phyloP scores from a whole-genome alignment of 1,140 invertebrate species.

The Colletes gigas region DNA sequence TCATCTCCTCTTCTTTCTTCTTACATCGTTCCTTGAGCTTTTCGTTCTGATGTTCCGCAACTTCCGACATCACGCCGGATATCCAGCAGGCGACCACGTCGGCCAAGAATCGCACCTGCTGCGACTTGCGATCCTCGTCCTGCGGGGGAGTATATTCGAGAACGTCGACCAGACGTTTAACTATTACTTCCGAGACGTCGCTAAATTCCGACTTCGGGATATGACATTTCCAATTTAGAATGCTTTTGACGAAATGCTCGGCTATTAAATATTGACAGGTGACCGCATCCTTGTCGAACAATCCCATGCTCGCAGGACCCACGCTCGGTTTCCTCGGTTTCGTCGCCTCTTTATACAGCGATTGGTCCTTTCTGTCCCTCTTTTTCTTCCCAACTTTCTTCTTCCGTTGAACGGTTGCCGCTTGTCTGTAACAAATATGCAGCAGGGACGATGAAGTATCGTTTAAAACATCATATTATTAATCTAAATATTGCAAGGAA shows the following conservation, averaged over 20 bases:
- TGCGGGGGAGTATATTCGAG: conserved; percentile 60
- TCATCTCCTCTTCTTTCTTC: conserved; percentile 37
- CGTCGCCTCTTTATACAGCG: conserved; percentile 12
- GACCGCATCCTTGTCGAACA: conserved; percentile 62
- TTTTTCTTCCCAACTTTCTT: conserved; percentile 52
- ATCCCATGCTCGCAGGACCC: neutral
- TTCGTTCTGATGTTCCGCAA: conserved; percentile 62
- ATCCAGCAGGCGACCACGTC: conserved; percentile 76
- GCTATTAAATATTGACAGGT: conserved; percentile 73
- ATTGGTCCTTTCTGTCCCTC: conserved; percentile 23
- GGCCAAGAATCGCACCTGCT: conserved; percentile 74
- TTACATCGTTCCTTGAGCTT: conserved; percentile 59
- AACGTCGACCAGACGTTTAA: conserved; percentile 61
- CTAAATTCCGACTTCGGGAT: conserved; percentile 68
- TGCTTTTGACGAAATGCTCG: conserved; percentile 72
- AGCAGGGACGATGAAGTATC: no score
- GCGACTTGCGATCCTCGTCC: conserved; percentile 66
- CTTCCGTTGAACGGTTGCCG: conserved; percentile 47
- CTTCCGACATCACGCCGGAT: conserved; percentile 68
- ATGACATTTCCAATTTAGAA: conserved; percentile 68
- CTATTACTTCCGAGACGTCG: conserved; percentile 72
- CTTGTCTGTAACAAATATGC: conserved; percentile 67
- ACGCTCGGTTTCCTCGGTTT: neutral
- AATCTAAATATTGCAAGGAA: no score
- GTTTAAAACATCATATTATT: no score